Base-by-base conservation (phyloP, 2,113 vertebrate genomes). In the Sylvia atricapilla region DNA sequence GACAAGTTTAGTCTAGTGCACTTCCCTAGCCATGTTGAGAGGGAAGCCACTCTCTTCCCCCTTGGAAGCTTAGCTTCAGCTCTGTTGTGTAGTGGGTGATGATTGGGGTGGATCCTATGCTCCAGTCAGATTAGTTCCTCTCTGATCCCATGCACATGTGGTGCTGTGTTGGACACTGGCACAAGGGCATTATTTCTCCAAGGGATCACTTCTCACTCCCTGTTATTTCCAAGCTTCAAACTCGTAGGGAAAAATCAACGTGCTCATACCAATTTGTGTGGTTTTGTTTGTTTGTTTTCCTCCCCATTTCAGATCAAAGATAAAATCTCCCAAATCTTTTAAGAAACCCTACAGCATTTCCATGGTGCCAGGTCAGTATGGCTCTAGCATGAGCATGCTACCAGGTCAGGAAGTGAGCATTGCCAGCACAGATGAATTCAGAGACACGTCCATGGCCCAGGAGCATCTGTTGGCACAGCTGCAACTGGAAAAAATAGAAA, bases 401-500 rank as follows among this genome's bases (percentile, higher is more conserved):
- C 23, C 11, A 1, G 52, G 47, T 69, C 78, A 10, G 52, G 90
- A 76, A 33, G 47, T 56, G 49, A 80, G 7, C 12, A 5, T 74
- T 53, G 73, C 93, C 28, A 41, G 87, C 6, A 18, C 43, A 5
- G 82, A 74, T 39, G 92, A 98, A 59, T 92, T 99, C 94, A 75
- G 96, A 20, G 94, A 93, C 5, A 74, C 92, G 0, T 95, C 98
- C 31, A 98, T 98, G 2, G 63, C 97, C 10, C 95, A 96, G 59
- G 98, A 99, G 73, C 95, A 12, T 69, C 95, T 99, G 66, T 95
- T 98, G 20, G 94, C 96, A 55, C 95, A 97, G 27, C 64, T 99
- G 44, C 87, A 98, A 37, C 83, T 98, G 55, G 99, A 99, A 95
- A 98, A 97, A 37, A 79, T 94, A 46, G 98, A 98, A 93, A 98